phyloP scores from a whole-genome alignment of 2,888 invertebrate genomes.

The Cybosia mesomella region DNA sequence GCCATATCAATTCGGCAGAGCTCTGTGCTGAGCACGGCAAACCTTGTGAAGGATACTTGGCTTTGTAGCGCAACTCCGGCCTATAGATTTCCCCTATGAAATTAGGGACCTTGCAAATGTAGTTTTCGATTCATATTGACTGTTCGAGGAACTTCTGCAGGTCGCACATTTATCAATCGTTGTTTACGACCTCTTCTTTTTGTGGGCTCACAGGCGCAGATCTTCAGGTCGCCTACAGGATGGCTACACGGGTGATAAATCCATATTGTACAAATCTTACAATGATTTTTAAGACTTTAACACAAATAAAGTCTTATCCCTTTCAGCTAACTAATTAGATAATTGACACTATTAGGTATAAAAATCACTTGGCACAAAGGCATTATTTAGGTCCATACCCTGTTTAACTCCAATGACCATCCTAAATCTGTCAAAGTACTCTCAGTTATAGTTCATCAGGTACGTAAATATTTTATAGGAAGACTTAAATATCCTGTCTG shows the following conservation, averaged over 20 bases:
- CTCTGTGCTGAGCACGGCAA: slow-evolving; percentile 87
- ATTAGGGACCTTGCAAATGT: slow-evolving; percentile 26
- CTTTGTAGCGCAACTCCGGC: not conserved
- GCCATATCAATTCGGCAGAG: slow-evolving; percentile 93
- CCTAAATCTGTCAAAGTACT: slow-evolving; percentile 80
- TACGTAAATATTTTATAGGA: slow-evolving; percentile 67
- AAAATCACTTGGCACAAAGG: slow-evolving; percentile 87
- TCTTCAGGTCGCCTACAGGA: slow-evolving; percentile 37
- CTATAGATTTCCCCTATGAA: not conserved
- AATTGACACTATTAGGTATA: slow-evolving; percentile 85
- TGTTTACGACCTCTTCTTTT: slow-evolving; percentile 4
- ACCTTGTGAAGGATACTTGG: slow-evolving; percentile 64
- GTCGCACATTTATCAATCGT: not conserved
- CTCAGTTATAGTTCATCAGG: slow-evolving; percentile 70
- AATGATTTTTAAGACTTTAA: slow-evolving; percentile 77
- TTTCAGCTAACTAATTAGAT: slow-evolving; percentile 78
- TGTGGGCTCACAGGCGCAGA: not conserved
- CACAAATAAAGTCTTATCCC: slow-evolving; percentile 78
- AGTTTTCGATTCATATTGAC: not conserved
- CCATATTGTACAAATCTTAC: slow-evolving; percentile 81
- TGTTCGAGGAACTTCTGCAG: not conserved
- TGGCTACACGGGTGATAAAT: slow-evolving; percentile 60
- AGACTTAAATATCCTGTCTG: slow-evolving; percentile 76
- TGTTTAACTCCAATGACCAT: slow-evolving; percentile 79
- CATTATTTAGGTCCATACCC: slow-evolving; percentile 85